Evolutionary conservation across 2,888 invertebrate species (phyloP), one percentile per base, ranked within the genome.

Genomic region (Pyrrhia umbra): DNA sequence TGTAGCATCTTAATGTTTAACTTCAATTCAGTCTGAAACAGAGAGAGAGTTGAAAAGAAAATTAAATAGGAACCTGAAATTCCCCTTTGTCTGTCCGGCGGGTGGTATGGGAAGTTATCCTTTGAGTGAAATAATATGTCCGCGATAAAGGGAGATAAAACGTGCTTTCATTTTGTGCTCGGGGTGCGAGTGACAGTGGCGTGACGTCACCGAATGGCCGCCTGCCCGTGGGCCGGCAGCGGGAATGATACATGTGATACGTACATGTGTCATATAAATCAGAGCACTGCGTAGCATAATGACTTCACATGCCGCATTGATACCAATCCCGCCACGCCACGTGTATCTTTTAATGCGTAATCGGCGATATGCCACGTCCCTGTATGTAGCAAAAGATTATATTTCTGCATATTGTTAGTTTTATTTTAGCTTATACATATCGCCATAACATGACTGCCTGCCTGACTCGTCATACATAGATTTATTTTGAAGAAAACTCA

Each of bases 71-170:
- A 75, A 78, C 76, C 64, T 65, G 69, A 77, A 57, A 71, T 77
- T 68, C 66, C 67, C 77, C 76, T 82, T 83, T 82, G 76, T 86
- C 34, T 49, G 69, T 75, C 71, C 71, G 25, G 52, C 18, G 34
- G 21, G 27, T 18, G 68, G 68, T 76, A 63, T 70, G 62, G 75
- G 69, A 79, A 78, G 80, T 79, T 83, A 80, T 85, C 82, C 81
- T 86, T 86, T 86, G 83, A 82, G 75, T 84, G 81, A 84, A 88
- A 87, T 83, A 85, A 85, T 85, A 85, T 84, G 83, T 84, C 81
- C 74, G 76, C 77, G 85, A 88, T 90, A 87, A 85, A 88, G 82
- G 80, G 79, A 83, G 86, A 88, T 88, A 88, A 88, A 89, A 88
- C 86, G 85, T 86, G 86, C 85, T 88, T 89, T 86, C 87, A 87